These are phyloP conservation scores for Anniella stebbinsi DNA, from an alignment of 2,797 vertebrate species.

Conservation along the genomic window DNA sequence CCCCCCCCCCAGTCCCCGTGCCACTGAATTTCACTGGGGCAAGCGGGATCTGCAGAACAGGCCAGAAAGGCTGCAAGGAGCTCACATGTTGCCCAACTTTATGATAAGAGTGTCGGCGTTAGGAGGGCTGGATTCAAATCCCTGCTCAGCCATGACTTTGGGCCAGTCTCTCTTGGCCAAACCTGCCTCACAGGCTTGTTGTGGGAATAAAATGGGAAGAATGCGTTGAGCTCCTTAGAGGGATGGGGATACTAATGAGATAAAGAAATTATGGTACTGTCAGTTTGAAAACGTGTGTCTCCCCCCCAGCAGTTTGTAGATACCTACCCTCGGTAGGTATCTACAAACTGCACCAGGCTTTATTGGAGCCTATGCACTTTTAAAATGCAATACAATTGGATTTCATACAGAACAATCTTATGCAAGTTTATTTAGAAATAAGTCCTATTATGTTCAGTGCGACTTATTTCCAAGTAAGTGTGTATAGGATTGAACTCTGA, in stretches of 20 bases:
- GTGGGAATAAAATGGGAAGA: not conserved
- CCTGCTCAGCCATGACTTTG: not conserved
- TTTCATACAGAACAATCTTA: not conserved
- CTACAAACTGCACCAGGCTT: not conserved
- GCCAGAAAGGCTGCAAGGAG: too few relatives aligned
- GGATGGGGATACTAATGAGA: too few relatives aligned
- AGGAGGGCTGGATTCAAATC: not conserved
- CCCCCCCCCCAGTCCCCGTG: too few relatives aligned
- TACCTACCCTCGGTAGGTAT: too few relatives aligned
- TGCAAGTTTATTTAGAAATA: not conserved
- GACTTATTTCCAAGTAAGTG: not conserved
- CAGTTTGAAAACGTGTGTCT: not conserved
- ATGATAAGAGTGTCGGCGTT: too few relatives aligned
- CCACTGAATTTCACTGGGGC: too few relatives aligned
- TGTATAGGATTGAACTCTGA: not conserved
- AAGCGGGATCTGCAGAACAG: too few relatives aligned
- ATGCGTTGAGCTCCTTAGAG: not conserved
- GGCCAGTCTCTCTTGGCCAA: not conserved
- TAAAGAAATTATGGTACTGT: not conserved
- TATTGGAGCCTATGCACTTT: fast-evolving
- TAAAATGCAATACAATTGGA: not conserved
- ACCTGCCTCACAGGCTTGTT: not conserved
- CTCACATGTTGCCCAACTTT: too few relatives aligned
- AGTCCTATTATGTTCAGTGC: not conserved
- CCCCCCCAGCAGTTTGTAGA: too few relatives aligned